Base-by-base conservation (phyloP, 2,113 vertebrate species). In the Thermophis baileyi region DNA sequence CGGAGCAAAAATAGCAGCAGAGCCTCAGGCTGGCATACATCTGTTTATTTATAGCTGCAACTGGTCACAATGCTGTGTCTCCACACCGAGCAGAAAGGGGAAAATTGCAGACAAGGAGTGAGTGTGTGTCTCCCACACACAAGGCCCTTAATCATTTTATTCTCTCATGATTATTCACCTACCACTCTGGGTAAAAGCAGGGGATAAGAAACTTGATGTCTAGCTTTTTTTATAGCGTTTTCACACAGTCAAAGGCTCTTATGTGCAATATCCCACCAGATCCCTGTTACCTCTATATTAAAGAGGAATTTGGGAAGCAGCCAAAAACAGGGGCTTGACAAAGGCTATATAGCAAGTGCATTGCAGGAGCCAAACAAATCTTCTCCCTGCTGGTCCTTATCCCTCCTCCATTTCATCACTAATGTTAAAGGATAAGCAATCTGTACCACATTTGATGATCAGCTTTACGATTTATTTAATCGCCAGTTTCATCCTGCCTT, bases 1-100 rank as follows among this genome's bases (percentile, higher is more conserved):
- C n/a, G 3, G 57, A 86, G 44, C 92, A 93, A 93, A 93, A 93
- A 93, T 93, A 90, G 92, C 89, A 90, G 54, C 92, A 63, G n/a
- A 90, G 89, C 74, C 89, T 3, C 74, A 93, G 54, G 92, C 54
- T 53, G 50, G 46, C 74, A 90, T 90, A 35, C 53, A 40, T 81
- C 81, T 11, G 35, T 90, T 90, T 93, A 93, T 93, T 93, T 93
- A 90, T 93, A 90, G 74, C 92, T 44, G n/a, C 46, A 50, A 90
- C 44, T 63, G 89, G 92, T 90, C 88, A 90, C 92, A n/a, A 44
- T 20, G 44, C 12, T 11, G 16, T 57, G 40, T 89, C 63, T 89
- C 16, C 51, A 40, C 6, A 18, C n/a, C 2, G 16, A 93, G 46
- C 47, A 63, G 86, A 51, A 51, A 74, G 54, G 35, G 54, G 81